A percentile compares a stretch with the other conserved stretches of the same genome.
Conservation (phyloP, 2,797 vertebrate species). For the Hybognathus amarus region DNA sequence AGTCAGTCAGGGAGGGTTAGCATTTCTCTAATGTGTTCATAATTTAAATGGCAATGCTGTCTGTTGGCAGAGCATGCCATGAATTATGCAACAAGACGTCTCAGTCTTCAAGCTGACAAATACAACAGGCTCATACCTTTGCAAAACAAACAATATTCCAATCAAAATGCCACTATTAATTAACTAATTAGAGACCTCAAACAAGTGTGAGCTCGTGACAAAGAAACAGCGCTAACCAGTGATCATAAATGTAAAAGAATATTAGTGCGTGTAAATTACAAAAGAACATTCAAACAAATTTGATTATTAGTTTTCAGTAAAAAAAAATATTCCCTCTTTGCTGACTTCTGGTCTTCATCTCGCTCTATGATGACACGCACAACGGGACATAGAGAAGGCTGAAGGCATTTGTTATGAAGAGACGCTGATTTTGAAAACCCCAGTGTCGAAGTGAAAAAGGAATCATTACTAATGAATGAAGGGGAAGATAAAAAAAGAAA, state of each 20-base stretch:
- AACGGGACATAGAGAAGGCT: constrained; percentile 41
- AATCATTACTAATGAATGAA: constrained; percentile 85
- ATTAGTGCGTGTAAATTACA: constrained; percentile 49
- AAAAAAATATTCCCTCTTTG: not conserved
- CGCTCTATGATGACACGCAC: constrained; percentile 12
- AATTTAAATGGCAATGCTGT: constrained; percentile 79
- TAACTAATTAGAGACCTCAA: constrained; percentile 75
- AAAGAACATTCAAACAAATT: constrained; percentile 12
- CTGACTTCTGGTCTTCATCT: constrained; percentile 9
- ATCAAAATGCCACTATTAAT: constrained; percentile 74
- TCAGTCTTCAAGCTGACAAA: constrained; percentile 77
- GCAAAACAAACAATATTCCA: constrained; percentile 73
- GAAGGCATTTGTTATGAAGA: constrained; percentile 72
- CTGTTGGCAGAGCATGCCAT: constrained; percentile 68
- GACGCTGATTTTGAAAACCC: constrained; percentile 77
- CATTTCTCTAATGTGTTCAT: constrained; percentile 75
- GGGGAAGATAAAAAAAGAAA: constrained; percentile 74
- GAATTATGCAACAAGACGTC: constrained; percentile 78
- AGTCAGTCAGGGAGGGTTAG: constrained; percentile 72
- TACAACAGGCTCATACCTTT: constrained; percentile 65
- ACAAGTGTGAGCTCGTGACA: constrained; percentile 69
- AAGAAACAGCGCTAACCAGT: constrained; percentile 52
- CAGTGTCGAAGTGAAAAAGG: constrained; percentile 69
- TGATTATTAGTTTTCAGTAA: constrained; percentile 21
- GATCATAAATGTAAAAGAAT: constrained; percentile 41